Evolutionary conservation across 2,888 invertebrate species (phyloP).

Genomic region (Spodoptera littoralis): DNA sequence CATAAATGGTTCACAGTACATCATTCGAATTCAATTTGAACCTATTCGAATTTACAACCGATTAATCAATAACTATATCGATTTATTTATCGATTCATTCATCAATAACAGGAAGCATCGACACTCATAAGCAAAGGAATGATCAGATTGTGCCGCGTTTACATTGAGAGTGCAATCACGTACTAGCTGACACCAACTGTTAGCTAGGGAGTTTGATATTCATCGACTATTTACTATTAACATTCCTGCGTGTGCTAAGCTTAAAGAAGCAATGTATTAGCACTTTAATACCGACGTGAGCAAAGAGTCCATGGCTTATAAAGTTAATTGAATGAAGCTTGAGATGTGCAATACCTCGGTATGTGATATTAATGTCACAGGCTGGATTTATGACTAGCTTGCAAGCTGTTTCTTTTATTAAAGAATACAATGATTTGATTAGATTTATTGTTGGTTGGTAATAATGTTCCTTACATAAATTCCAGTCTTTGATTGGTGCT

Average conservation of each 20-base stretch:
- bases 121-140: conserved; percentile 27
- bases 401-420: conserved; percentile 12
- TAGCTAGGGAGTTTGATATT: conserved; percentile 30
- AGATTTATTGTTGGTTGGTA: no score
- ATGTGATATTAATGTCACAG: conserved; percentile 17
- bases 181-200: conserved; percentile 28
- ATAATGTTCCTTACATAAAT: no score
- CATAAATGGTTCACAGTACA: neutral
- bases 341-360: neutral
- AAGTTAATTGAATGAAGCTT: conserved; percentile 25
- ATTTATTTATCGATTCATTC: conserved; percentile 19
- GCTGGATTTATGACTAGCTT: neutral
- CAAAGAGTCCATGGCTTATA: conserved; percentile 26
- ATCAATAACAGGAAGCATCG: conserved; percentile 44
- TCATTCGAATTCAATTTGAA: conserved; percentile 14
- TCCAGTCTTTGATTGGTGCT: no score
- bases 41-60: conserved; percentile 8
- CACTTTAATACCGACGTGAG: conserved; percentile 7
- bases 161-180: conserved; percentile 40
- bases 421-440: neutral
- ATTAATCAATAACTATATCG: conserved; percentile 5
- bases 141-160: conserved; percentile 23
- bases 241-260: conserved; percentile 23
- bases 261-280: conserved; percentile 43
- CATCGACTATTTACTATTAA: conserved; percentile 41